Conservation (phyloP, 1,140 invertebrate species). For the Ephestia elutella region DNA sequence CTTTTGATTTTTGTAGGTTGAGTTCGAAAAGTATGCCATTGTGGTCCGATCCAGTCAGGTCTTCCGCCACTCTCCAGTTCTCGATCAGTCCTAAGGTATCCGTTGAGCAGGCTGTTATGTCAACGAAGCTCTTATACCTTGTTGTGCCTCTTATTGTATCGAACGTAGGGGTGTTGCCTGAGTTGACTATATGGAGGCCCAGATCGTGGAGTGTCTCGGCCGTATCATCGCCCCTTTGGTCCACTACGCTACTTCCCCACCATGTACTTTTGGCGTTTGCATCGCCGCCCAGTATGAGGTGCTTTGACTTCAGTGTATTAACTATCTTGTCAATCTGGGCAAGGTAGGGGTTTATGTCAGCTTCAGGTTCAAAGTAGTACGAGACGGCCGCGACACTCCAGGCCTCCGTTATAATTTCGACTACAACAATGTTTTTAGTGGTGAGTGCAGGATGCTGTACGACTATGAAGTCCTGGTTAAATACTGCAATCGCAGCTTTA, state of each 20-base stretch:
- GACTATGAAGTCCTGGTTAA: not conserved
- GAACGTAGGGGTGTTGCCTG: slow-evolving; percentile 18
- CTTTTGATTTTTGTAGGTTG: too few species aligned
- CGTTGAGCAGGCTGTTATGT: too few species aligned
- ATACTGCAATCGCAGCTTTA: slow-evolving; percentile 14
- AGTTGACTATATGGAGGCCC: slow-evolving; percentile 13
- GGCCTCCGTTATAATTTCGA: not conserved
- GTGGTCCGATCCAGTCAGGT: too few species aligned
- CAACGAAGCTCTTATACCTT: slow-evolving; percentile 8
- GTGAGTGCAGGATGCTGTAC: slow-evolving; percentile 7
- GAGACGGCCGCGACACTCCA: slow-evolving; percentile 7
- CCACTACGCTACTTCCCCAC: slow-evolving; percentile 17
- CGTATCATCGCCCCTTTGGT: slow-evolving; percentile 16
- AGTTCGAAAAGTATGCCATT: too few species aligned
- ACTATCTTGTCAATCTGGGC: not conserved
- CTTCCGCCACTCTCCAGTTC: too few species aligned
- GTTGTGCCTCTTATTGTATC: slow-evolving; percentile 13
- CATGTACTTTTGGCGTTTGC: slow-evolving; percentile 15
- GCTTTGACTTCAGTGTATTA: not conserved
- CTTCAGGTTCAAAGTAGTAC: slow-evolving; percentile 14
- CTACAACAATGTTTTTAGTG: slow-evolving; percentile 14
- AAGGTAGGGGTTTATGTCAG: slow-evolving; percentile 7
- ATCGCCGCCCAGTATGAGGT: slow-evolving; percentile 21
- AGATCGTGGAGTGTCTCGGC: not conserved
- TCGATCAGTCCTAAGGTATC: too few species aligned